Evolutionary conservation across 1,140 invertebrate species (phyloP).

Genomic region (Nylanderia fulva): DNA sequence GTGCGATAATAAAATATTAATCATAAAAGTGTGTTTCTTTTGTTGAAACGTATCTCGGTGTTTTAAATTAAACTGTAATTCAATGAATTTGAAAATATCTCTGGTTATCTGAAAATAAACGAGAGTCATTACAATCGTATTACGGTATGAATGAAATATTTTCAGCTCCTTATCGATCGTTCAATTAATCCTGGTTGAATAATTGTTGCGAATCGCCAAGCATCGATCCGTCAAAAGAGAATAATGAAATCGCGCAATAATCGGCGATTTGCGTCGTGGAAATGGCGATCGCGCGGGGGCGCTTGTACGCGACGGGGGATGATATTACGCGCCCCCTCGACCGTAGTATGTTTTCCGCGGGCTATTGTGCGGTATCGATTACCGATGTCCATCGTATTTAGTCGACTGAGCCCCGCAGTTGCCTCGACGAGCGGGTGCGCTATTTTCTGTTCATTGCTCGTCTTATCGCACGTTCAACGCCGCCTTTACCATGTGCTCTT

Average conservation of each 20-base stretch:
- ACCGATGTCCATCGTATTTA: constrained; percentile 76
- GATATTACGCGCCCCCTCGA: constrained; percentile 42
- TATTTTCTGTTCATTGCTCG: constrained; percentile 76
- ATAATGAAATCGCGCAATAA: constrained; percentile 35
- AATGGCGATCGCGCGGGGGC: constrained; percentile 42
- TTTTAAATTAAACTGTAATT: not conserved
- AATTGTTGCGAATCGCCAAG: constrained; percentile 37
- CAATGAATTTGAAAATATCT: not conserved
- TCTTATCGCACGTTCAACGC: constrained; percentile 68
- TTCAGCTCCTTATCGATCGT: not conserved
- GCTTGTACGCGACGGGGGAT: constrained; percentile 36
- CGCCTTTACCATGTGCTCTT: not conserved
- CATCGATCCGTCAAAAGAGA: constrained; percentile 1
- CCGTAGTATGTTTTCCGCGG: constrained; percentile 60
- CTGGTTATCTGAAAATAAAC: not conserved
- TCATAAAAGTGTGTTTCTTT: no score
- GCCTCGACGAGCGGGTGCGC: constrained; percentile 57
- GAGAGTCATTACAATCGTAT: not conserved
- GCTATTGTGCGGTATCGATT: constrained; percentile 76
- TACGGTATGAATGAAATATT: not conserved
- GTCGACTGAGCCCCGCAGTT: constrained; percentile 66
- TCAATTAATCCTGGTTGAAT: not conserved
- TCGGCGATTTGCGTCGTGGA: constrained; percentile 57
- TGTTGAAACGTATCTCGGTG: not conserved
- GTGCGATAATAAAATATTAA: no score